Conservation (phyloP, 2,888 invertebrate species). For the Dermolepida albohirtum region DNA sequence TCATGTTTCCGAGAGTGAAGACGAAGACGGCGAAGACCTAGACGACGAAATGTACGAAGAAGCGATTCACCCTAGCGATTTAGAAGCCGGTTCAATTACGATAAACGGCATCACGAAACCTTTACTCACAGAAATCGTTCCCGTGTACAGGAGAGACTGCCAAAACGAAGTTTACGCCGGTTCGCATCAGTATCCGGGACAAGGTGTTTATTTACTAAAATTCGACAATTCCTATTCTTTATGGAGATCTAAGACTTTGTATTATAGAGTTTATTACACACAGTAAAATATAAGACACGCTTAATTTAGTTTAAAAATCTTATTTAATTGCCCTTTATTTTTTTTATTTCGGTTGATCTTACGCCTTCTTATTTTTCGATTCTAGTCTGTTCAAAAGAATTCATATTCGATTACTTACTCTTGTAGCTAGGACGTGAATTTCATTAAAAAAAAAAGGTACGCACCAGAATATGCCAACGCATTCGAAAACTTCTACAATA, state of each 20-base stretch:
- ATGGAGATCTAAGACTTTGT: conserved; percentile 99
- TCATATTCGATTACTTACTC: background rate
- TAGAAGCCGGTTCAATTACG: conserved; percentile 70
- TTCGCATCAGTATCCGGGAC: conserved; percentile 95
- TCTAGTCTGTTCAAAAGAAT: conserved; percentile 31
- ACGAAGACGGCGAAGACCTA: conserved; percentile 83
- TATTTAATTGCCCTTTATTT: conserved; percentile 28
- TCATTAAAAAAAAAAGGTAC: background rate
- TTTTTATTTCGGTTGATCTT: conserved; percentile 12
- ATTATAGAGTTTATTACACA: conserved; percentile 98
- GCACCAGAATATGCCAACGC: too few relatives aligned
- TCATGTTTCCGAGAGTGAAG: conserved; percentile 95
- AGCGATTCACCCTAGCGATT: conserved; percentile 65
- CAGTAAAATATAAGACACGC: conserved; percentile 63
- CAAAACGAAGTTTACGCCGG: conserved; percentile 98
- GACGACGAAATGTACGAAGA: conserved; percentile 67
- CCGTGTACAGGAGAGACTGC: conserved; percentile 95
- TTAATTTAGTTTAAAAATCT: conserved; percentile 10
- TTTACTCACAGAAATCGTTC: conserved; percentile 86
- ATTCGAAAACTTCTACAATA: background rate
- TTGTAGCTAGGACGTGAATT: background rate
- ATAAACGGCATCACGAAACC: conserved; percentile 64
- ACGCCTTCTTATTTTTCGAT: conserved; percentile 5
- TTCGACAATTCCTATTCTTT: conserved; percentile 99
- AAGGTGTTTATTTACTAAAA: conserved; percentile 97